Evolutionary conservation across 2,888 invertebrate genomes (phyloP), one percentile per base, ranked within the genome.

Genomic region (Sarcophaga carnaria): DNA sequence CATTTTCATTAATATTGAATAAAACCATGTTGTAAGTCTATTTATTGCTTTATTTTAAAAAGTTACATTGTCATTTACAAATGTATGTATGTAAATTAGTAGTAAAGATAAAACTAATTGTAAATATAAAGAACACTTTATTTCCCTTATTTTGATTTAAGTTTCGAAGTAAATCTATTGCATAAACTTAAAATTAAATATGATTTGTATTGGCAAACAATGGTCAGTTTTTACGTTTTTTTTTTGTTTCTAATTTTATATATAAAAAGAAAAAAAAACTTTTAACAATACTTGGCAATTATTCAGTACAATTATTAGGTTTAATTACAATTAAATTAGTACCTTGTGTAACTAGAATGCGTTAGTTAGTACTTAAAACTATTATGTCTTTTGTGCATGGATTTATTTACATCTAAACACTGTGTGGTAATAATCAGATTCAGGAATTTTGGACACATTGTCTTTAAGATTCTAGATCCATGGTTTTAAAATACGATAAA

Each of bases 181-280:
- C 54, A 17, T 54, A 54, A 14, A 54, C 82, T 77, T 77, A 83
- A 77, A 77, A 67, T 20, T 80, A 77, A n/a, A 62, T 67, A 63
- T 47, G 47, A 60, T 14, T 54, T 54, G 4, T 81, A 85, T 81
- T 85, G 85, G 85, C 85, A 85, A 85, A 78, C 77, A 59, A 70
- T 72, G 81, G 77, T 14, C 17, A 12, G 17, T 17, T 54, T 54
- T 54, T 14, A 54, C 37, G 3, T 37, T 54, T 54, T 54, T 49
- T 3, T 2, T 62, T 62, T 20, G 6, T 62, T 62, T 20, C 4
- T 59, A 59, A 17, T 59, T 59, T 59, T 59, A 22, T 37, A 64
- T 12, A 37, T 37, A 37, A 37, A 37, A 37, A 37, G 37, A 37
- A 37, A 37, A 37, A 37, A 54, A 54, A 54, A 17, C 54, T 54